Percentiles rank a stretch among this genome's conserved stretches.
phyloP scores from a whole-genome alignment of 2,113 vertebrate species.

The Actenoides lindsayi region DNA sequence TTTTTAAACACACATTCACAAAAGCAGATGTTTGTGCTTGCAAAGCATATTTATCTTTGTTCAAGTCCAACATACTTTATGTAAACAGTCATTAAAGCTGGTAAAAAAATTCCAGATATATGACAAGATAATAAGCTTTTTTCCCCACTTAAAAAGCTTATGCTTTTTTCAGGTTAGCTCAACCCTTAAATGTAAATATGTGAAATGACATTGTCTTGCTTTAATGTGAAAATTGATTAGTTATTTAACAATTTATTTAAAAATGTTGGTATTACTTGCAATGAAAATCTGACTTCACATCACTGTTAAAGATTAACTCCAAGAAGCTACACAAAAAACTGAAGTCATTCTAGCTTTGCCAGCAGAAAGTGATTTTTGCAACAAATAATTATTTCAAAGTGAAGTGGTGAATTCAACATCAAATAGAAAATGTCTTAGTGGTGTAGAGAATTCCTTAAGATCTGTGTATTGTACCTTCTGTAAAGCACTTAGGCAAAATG shows the following conservation, averaged over 20 bases:
- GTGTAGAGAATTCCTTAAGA: background rate
- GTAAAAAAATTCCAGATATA: constrained; percentile 32
- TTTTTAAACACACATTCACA: constrained; percentile 51
- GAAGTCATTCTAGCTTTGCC: constrained; percentile 66
- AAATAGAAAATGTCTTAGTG: background rate
- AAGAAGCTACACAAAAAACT: constrained; percentile 52
- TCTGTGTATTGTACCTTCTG: background rate
- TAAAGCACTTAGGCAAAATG: background rate
- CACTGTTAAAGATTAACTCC: constrained; percentile 48
- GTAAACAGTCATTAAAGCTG: constrained; percentile 13
- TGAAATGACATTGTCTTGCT: constrained; percentile 71
- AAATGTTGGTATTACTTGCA: constrained; percentile 53
- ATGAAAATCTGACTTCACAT: constrained; percentile 18
- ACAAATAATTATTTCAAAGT: constrained; percentile 64
- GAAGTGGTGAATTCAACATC: constrained; percentile 17
- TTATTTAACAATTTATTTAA: constrained; percentile 76
- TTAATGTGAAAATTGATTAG: constrained; percentile 68
- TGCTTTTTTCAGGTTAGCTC: constrained; percentile 42
- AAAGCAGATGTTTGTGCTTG: constrained; percentile 34
- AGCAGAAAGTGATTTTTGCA: constrained; percentile 41
- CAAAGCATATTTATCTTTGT: constrained; percentile 42
- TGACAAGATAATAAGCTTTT: constrained; percentile 44
- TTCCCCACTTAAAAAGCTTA: constrained; percentile 42
- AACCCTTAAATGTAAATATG: constrained; percentile 67
- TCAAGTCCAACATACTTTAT: background rate